Percentiles rank a stretch among this genome's conserved stretches.
Conservation (phyloP, 2,888 invertebrate species). For the Orthosia gracilis region DNA sequence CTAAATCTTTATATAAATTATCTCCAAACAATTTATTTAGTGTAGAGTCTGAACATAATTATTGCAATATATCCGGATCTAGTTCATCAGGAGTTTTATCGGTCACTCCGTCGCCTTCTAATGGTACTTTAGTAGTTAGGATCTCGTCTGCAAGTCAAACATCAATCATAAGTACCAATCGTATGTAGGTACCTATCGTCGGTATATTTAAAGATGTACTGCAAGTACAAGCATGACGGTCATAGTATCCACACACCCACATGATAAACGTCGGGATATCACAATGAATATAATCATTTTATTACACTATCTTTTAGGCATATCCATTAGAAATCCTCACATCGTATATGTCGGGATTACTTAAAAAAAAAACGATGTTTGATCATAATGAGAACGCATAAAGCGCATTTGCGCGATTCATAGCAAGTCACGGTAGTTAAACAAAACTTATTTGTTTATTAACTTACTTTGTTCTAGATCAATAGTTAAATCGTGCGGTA, state of each 20-base stretch:
- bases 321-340: neutral
- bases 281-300: conserved; percentile 1
- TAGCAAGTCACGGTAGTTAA: too few species aligned
- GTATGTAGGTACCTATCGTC: neutral
- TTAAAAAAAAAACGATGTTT: too few species aligned
- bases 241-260: conserved; percentile 1
- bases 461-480: too few species aligned
- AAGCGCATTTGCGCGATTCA: too few species aligned
- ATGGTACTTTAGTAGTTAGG: neutral
- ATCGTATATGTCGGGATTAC: neutral
- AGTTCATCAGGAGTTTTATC: conserved; percentile 6
- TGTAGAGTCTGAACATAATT: conserved; percentile 3
- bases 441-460: too few species aligned
- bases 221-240: neutral
- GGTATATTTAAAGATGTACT: neutral
- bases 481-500: too few species aligned
- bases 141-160: neutral
- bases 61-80: conserved; percentile 14
- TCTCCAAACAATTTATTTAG: neutral
- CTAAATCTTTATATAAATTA: conserved; percentile 4
- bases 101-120: neutral
- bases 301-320: neutral
- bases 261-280: conserved; percentile 8
- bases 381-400: too few species aligned
- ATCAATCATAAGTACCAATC: neutral